Conservation (phyloP, 2,888 invertebrate species). For the Noctua janthe region DNA sequence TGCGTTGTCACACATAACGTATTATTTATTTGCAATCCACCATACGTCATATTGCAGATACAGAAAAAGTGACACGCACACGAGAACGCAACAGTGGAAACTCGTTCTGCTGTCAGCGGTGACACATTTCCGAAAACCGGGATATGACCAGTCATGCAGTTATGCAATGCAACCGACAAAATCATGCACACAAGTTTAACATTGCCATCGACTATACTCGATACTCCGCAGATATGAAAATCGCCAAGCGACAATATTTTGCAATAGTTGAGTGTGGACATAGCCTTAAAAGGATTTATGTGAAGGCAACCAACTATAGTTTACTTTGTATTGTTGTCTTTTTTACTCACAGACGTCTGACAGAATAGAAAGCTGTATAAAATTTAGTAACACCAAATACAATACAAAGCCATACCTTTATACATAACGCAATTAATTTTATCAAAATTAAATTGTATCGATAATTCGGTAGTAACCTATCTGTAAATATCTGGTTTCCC, state of each 20-base stretch:
- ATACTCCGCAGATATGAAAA: conserved; percentile 54
- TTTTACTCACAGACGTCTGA: conserved; percentile 23
- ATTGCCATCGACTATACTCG: conserved; percentile 63
- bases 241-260: conserved; percentile 56
- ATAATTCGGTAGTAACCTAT: neutral
- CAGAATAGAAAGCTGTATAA: conserved; percentile 46
- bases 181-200: conserved; percentile 69
- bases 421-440: neutral
- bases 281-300: conserved; percentile 62
- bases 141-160: conserved; percentile 71
- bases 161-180: conserved; percentile 67
- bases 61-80: conserved; percentile 72
- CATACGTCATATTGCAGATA: conserved; percentile 76
- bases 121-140: conserved; percentile 71
- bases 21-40: conserved; percentile 81
- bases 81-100: conserved; percentile 71
- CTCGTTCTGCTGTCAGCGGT: conserved; percentile 68
- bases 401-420: neutral
- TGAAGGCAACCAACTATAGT: conserved; percentile 52
- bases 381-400: conserved; percentile 20
- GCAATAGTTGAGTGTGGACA: conserved; percentile 63
- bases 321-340: conserved; percentile 40
- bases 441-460: conserved; percentile 11
- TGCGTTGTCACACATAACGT: conserved; percentile 70
- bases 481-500: neutral